These are phyloP conservation scores for Rhadinocentrus ornatus DNA, from an alignment of 2,797 vertebrate species.

Conservation along the genomic window DNA sequence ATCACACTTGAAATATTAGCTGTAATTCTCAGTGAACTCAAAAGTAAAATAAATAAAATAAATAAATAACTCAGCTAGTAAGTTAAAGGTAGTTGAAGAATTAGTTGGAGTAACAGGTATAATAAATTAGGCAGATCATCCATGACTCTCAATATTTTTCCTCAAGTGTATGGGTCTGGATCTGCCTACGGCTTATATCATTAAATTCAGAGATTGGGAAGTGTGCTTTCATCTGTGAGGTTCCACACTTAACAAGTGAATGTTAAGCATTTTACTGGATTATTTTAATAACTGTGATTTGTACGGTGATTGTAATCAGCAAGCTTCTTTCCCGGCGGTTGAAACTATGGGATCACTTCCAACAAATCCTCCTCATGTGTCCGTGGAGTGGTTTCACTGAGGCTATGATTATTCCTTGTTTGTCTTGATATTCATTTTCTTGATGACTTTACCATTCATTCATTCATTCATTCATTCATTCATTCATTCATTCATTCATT, in stretches of 20 bases:
- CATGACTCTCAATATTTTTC: conserved; percentile 11
- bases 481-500: too few species aligned
- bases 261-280: background rate
- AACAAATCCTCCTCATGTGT: conserved; percentile 13
- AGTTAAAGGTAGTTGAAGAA: too few species aligned
- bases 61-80: too few species aligned
- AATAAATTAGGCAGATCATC: conserved; percentile 6
- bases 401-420: background rate
- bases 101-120: too few species aligned
- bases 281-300: too few species aligned
- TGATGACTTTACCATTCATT: too few species aligned
- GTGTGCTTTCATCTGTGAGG: conserved; percentile 1
- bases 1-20: too few species aligned
- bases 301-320: background rate
- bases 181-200: background rate
- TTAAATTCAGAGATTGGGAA: conserved; percentile 9
- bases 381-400: conserved; percentile 16
- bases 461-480: too few species aligned
- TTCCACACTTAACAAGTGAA: background rate
- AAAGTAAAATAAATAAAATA: too few species aligned
- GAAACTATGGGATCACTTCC: background rate
- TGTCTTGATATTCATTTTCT: conserved; percentile 4
- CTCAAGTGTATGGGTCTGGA: background rate
- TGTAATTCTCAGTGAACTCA: too few species aligned
- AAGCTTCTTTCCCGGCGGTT: background rate